A percentile compares a stretch with the other conserved stretches of the same genome.
Conservation (phyloP, 2,113 vertebrate genomes). For the Plotosus lineatus region DNA sequence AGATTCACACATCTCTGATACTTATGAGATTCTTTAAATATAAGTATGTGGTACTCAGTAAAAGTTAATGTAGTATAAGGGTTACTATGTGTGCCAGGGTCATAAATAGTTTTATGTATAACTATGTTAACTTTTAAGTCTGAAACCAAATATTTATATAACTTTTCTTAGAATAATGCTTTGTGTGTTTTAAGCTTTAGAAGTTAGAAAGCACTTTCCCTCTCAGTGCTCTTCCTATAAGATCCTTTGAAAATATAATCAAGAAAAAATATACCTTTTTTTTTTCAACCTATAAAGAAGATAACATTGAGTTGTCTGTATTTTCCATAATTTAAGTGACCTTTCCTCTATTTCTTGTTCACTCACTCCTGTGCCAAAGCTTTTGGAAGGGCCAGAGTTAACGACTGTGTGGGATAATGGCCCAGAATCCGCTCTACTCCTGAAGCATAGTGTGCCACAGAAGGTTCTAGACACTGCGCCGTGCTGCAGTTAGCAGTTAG, state of each 20-base stretch:
- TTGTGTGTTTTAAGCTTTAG: conserved; percentile 14
- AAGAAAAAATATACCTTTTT: background rate
- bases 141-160: conserved; percentile 32
- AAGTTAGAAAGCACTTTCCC: conserved; percentile 14
- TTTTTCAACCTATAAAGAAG: background rate
- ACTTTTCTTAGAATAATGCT: conserved; percentile 32
- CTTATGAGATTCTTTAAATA: background rate
- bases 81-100: conserved; percentile 10
- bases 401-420: conserved; percentile 44
- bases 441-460: conserved; percentile 37
- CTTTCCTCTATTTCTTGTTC: conserved; percentile 9
- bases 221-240: background rate
- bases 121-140: conserved; percentile 40
- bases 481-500: conserved; percentile 24
- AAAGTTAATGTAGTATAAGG: background rate
- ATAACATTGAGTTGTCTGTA: background rate
- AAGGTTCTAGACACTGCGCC: conserved; percentile 44
- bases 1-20: background rate
- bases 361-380: conserved; percentile 3
- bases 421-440: conserved; percentile 44
- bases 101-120: conserved; percentile 11
- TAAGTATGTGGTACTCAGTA: background rate
- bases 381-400: conserved; percentile 50
- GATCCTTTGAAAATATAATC: background rate
- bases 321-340: conserved; percentile 15